Percentiles rank a stretch among this genome's conserved stretches.
These are phyloP conservation scores for Psix sp. DNA, from an alignment of 1,140 invertebrate genomes.

Conservation along the genomic window DNA sequence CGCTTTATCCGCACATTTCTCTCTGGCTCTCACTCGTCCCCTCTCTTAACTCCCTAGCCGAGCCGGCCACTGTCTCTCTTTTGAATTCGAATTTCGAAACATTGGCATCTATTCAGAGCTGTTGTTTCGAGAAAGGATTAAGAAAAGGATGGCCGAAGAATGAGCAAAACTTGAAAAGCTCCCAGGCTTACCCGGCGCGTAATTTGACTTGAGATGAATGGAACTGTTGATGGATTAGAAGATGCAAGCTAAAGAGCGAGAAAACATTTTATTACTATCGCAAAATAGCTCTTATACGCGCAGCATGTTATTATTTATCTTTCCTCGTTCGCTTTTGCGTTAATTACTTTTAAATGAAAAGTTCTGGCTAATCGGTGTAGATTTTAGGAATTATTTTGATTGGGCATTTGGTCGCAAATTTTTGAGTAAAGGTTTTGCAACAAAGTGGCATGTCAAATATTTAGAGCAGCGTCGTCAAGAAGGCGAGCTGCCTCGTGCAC, in stretches of 20 bases:
- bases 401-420: no score
- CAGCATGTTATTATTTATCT: slow-evolving; percentile 5
- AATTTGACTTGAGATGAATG: slow-evolving; percentile 62
- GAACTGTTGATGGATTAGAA: slow-evolving; percentile 46
- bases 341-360: slow-evolving; percentile 9
- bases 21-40: slow-evolving; percentile 30
- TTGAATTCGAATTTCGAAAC: slow-evolving; percentile 52
- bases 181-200: slow-evolving; percentile 37
- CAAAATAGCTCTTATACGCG: neutral
- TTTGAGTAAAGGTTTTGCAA: no score
- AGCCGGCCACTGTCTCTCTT: slow-evolving; percentile 30
- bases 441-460: slow-evolving; percentile 6
- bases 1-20: slow-evolving; percentile 69
- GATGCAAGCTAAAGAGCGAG: slow-evolving; percentile 18
- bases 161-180: slow-evolving; percentile 62
- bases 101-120: slow-evolving; percentile 57
- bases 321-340: slow-evolving; percentile 1
- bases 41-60: neutral
- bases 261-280: slow-evolving; percentile 23
- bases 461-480: slow-evolving; percentile 3
- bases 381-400: neutral
- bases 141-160: slow-evolving; percentile 61
- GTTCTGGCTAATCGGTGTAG: neutral
- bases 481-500: slow-evolving; percentile 8
- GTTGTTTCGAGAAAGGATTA: slow-evolving; percentile 64